Percentiles rank a stretch among this genome's conserved stretches.
Conservation (phyloP, 2,888 invertebrate species). For the Sylvicola cinctus region DNA sequence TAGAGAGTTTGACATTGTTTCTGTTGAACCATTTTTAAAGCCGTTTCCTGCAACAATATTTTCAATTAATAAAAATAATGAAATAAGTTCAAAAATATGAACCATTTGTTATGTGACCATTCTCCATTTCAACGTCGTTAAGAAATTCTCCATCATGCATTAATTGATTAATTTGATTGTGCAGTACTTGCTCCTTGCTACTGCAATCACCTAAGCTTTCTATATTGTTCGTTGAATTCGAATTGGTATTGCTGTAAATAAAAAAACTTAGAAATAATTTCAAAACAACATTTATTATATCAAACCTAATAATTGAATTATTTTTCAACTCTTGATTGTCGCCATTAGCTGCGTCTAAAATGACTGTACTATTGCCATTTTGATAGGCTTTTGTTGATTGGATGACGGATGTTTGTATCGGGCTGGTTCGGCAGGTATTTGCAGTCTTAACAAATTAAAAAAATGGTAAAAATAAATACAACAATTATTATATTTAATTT, state of each 20-base stretch:
- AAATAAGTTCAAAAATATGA: slow-evolving; percentile 2
- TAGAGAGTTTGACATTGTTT: slow-evolving; percentile 31
- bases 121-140: slow-evolving; percentile 28
- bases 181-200: too few relatives aligned
- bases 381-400: slow-evolving; percentile 44
- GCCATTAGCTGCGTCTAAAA: slow-evolving; percentile 13
- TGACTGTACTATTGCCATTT: slow-evolving; percentile 17
- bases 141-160: slow-evolving; percentile 14
- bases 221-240: too few relatives aligned
- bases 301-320: slow-evolving; percentile 4
- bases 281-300: too few relatives aligned
- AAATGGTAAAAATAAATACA: too few relatives aligned
- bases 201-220: too few relatives aligned
- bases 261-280: too few relatives aligned
- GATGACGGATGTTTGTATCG: slow-evolving; percentile 57
- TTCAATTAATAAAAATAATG: too few relatives aligned
- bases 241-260: too few relatives aligned
- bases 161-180: slow-evolving; percentile 12
- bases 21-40: slow-evolving; percentile 21
- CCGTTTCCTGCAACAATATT: slow-evolving; percentile 16
- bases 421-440: slow-evolving; percentile 29
- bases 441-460: too few relatives aligned
- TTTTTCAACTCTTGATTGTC: slow-evolving; percentile 40
- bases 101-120: slow-evolving; percentile 23
- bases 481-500: neutral